These are phyloP conservation scores for Drosophila cognata DNA, from an alignment of 2,888 invertebrate genomes.

Conservation along the genomic window DNA sequence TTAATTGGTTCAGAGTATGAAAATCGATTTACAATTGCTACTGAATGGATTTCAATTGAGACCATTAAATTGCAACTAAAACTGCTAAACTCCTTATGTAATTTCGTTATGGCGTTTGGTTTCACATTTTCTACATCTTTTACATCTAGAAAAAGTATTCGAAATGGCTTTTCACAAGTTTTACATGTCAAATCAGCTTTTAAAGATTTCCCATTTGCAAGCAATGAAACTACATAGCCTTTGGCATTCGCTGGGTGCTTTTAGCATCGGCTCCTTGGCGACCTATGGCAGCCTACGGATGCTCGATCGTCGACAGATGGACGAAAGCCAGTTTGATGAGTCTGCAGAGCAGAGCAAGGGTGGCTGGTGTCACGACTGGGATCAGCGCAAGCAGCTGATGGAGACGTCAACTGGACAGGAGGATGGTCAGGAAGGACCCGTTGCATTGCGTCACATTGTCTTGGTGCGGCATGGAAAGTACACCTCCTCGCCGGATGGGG, in stretches of 20 bases:
- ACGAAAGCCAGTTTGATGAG: not conserved
- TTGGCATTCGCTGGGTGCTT: slow-evolving; percentile 47
- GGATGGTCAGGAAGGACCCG: slow-evolving; percentile 85
- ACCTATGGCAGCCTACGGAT: slow-evolving; percentile 53
- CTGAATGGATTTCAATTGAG: not conserved
- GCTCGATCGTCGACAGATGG: slow-evolving; percentile 22
- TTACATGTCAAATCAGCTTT: slow-evolving; percentile 22
- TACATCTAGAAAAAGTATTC: not conserved
- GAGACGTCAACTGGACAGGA: slow-evolving; percentile 86
- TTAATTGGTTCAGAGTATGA: not conserved
- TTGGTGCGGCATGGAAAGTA: slow-evolving; percentile 98
- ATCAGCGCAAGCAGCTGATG: slow-evolving; percentile 91
- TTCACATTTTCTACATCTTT: not conserved
- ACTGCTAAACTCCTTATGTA: not conserved
- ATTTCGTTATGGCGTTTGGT: not conserved
- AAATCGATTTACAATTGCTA: slow-evolving; percentile 11
- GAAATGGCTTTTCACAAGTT: not conserved
- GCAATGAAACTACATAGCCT: slow-evolving; percentile 46
- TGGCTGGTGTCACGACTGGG: slow-evolving; percentile 95
- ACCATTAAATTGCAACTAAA: not conserved
- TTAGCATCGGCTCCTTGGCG: slow-evolving; percentile 57
- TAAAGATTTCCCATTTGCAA: not conserved
- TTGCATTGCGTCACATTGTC: slow-evolving; percentile 90
- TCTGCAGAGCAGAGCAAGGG: slow-evolving; percentile 78
- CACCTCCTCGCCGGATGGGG: slow-evolving; percentile 89